Evolutionary conservation across 2,113 vertebrate genomes (phyloP).

Genomic region (Numida meleagris): DNA sequence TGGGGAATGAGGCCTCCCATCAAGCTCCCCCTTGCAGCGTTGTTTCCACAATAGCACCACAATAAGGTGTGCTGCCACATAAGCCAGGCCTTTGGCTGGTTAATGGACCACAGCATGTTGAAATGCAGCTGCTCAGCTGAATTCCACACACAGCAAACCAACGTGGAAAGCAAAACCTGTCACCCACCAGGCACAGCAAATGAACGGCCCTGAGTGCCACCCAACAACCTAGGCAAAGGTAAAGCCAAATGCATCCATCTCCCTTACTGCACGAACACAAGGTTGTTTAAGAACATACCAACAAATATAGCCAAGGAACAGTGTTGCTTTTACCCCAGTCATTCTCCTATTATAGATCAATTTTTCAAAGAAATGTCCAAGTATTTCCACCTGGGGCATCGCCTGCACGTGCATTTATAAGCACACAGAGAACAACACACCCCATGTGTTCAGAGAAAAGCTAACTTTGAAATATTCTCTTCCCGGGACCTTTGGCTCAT

Average conservation of each 20-base stretch:
- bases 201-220: fast-evolving
- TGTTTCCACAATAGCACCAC: background rate
- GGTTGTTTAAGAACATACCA: background rate
- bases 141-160: background rate
- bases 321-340: background rate
- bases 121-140: background rate
- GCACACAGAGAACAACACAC: background rate
- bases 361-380: background rate
- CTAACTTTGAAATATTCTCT: background rate
- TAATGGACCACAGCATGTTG: background rate
- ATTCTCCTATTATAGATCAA: background rate
- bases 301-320: background rate
- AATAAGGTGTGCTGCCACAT: background rate
- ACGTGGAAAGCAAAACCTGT: background rate
- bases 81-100: background rate
- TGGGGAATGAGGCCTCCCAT: background rate
- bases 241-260: background rate
- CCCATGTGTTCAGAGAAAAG: background rate
- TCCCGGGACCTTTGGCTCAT: background rate
- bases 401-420: fast-evolving
- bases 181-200: background rate
- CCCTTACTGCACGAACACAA: fast-evolving
- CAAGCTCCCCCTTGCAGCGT: background rate
- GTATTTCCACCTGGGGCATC: background rate
- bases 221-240: background rate